Conservation (phyloP, 2,113 vertebrate species). For the Thalassoma bifasciatum region DNA sequence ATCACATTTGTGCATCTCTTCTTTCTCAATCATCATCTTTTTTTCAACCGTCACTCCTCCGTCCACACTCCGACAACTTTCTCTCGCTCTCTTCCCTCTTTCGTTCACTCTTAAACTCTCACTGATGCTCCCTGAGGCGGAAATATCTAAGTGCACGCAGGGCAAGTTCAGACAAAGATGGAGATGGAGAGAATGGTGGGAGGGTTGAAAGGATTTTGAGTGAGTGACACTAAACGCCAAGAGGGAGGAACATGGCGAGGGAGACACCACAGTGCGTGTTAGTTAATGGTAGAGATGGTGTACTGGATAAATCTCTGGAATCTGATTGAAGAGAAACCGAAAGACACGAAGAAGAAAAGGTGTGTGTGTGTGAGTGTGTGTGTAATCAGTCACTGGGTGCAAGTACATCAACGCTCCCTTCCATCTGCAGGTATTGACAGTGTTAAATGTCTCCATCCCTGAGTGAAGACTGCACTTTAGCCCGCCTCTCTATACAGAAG, state of each 20-base stretch:
- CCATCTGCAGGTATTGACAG: conserved; percentile 47
- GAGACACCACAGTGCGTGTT: conserved; percentile 34
- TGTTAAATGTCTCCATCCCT: conserved; percentile 66
- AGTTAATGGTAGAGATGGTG: conserved; percentile 11
- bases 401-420: conserved; percentile 47
- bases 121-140: conserved; percentile 69
- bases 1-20: conserved; percentile 16
- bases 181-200: conserved; percentile 68
- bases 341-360: not conserved
- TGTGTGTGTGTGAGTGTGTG: conserved; percentile 9
- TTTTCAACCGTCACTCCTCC: conserved; percentile 46
- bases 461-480: conserved; percentile 64
- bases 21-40: conserved; percentile 47
- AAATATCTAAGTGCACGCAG: conserved; percentile 80
- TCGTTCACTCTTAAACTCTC: conserved; percentile 49
- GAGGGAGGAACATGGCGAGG: conserved; percentile 64
- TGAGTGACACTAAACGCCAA: conserved; percentile 76
- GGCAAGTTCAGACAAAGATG: conserved; percentile 81
- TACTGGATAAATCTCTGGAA: conserved; percentile 1
- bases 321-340: not conserved
- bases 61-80: conserved; percentile 65
- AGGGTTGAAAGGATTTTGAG: conserved; percentile 70
- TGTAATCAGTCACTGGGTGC: conserved; percentile 54
- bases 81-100: conserved; percentile 10
- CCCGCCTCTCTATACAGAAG: conserved; percentile 60